Evolutionary conservation across 2,888 invertebrate genomes (phyloP).

Genomic region (Papilio protenor): DNA sequence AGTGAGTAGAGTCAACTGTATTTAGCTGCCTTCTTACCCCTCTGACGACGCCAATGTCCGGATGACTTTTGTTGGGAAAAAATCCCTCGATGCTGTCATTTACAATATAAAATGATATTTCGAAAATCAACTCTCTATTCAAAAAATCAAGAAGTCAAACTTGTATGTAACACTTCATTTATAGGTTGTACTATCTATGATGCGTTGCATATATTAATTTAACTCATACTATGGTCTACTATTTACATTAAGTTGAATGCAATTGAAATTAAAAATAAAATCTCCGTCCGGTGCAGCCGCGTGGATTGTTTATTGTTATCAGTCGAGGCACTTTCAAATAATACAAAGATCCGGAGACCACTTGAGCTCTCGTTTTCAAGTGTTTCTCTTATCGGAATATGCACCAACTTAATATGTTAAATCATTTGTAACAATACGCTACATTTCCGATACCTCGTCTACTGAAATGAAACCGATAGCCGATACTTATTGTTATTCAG

Average conservation of each 20-base stretch:
- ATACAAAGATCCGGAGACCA: constrained; percentile 32
- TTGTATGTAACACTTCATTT: too few relatives aligned
- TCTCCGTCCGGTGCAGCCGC: constrained; percentile 3
- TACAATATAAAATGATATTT: too few relatives aligned
- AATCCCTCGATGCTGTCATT: too few relatives aligned
- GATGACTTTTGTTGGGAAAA: too few relatives aligned
- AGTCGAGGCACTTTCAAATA: constrained; percentile 34
- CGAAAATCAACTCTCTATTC: not conserved
- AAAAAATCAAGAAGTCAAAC: not conserved
- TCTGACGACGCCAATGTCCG: too few relatives aligned
- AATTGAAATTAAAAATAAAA: constrained; percentile 19
- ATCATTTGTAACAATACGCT: constrained; percentile 39
- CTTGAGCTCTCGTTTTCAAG: constrained; percentile 39
- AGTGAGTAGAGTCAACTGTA: too few relatives aligned
- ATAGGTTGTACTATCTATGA: too few relatives aligned
- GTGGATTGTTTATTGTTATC: constrained; percentile 39
- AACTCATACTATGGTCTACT: not conserved
- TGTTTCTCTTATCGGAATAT: constrained; percentile 41
- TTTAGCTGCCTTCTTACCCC: too few relatives aligned
- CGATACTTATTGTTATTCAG: not conserved
- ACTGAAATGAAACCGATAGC: constrained; percentile 11
- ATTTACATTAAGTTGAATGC: not conserved
- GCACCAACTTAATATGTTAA: constrained; percentile 39
- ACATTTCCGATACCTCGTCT: constrained; percentile 15
- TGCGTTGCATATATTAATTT: not conserved